Evolutionary conservation across 2,797 vertebrate species (phyloP).

Genomic region (Myotis planiceps): DNA sequence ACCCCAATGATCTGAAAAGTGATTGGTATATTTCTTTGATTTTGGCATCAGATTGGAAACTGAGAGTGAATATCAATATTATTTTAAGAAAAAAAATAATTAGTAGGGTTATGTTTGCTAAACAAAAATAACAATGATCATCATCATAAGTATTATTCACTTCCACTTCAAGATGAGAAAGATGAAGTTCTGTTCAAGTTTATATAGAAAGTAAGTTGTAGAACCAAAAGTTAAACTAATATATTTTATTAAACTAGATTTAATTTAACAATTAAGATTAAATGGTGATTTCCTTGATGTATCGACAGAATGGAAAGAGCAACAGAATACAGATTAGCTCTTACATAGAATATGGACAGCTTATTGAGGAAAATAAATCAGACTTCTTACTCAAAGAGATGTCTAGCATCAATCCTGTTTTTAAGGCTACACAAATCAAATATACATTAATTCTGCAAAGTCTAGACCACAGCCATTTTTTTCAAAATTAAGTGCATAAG

Average conservation of each 20-base stretch:
- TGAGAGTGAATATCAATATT: slow-evolving; percentile 35
- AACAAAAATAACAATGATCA: slow-evolving; percentile 7
- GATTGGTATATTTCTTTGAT: not conserved
- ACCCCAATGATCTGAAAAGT: not conserved
- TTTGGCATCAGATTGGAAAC: not conserved
- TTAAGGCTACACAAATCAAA: slow-evolving; percentile 25
- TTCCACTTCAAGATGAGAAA: slow-evolving; percentile 35
- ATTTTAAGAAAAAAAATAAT: slow-evolving; percentile 41
- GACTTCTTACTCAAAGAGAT: not conserved
- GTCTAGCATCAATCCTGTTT: not conserved
- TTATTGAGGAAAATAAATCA: not conserved
- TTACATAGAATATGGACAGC: not conserved
- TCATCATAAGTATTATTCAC: not conserved
- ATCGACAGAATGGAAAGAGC: not conserved
- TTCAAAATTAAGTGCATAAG: slow-evolving; percentile 20
- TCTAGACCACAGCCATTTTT: not conserved
- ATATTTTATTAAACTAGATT: not conserved
- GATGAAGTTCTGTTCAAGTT: not conserved
- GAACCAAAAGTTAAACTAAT: not conserved
- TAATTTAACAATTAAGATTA: slow-evolving; percentile 17
- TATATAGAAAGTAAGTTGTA: not conserved
- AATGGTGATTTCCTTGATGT: not conserved
- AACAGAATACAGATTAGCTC: not conserved
- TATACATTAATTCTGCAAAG: slow-evolving; percentile 41
- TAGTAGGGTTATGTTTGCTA: not conserved